Base-by-base conservation (phyloP, 2,888 invertebrate species). In the Cheilosia impressa region DNA sequence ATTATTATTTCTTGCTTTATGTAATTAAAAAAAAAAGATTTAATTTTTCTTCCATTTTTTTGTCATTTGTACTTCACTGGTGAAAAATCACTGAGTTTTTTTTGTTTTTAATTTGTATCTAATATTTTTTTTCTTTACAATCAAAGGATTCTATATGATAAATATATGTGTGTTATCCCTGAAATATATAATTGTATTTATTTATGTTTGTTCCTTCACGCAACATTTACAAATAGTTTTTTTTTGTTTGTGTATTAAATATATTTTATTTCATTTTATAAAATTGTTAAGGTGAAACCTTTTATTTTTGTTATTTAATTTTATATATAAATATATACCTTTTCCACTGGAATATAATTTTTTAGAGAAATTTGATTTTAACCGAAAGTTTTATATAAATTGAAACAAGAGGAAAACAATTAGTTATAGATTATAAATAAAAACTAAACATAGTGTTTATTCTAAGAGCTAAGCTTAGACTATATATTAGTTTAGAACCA, bases 51-150 rank as follows among this genome's bases (percentile, higher is more conserved):
- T 87, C 77, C 66, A 62, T 77, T 87, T 73, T 73, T 69, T 82
- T 85, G 90, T 90, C 90, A 91, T 92, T 92, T 92, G 92, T 92
- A 92, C 92, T 92, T 91, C 90, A 91, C 91, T 91, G 92, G 92
- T 92, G 92, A 91, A 91, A 85, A 91, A 92, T 92, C 92, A 92
- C 92, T 92, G 92, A 92, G 91, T 91, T 91, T 89, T 90, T 65
- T 57, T 76, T 80, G 71, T 73, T 69, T 79, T 87, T 72, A 63
- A 78, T 75, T 77, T 78, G 47, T 87, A 84, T 80, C 79, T 85
- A 79, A 69, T 80, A 68, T 78, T 80, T 82, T 75, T 62, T 55
- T 62, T 71, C 47, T 79, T 84, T 78, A 84, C 66, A 84, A 52
- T 80, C 73, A 79, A 84, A 84, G 66, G 83, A 87, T 77, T 47